phyloP scores from a whole-genome alignment of 64 coral and sea anemone genomes.

The Anthopleura sola region DNA sequence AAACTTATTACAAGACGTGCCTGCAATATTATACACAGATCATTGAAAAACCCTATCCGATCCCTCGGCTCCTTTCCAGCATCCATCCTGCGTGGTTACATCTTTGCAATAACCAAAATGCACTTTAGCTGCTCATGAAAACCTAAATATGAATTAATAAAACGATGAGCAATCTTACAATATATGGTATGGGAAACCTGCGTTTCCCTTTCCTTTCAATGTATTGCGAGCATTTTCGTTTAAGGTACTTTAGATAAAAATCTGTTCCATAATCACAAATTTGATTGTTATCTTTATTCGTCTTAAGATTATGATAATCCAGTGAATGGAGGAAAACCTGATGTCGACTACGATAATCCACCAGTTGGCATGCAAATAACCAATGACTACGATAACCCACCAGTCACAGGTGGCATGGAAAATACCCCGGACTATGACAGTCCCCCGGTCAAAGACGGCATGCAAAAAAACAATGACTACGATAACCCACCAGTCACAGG shows the following conservation, averaged over 20 bases:
- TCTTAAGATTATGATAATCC: no score
- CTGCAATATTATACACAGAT: neutral
- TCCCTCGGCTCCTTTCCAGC: no score
- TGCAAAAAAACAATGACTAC: neutral
- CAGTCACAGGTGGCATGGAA: neutral
- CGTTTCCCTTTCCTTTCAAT: no score
- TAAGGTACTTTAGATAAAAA: no score
- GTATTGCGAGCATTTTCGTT: no score
- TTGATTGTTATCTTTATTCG: neutral
- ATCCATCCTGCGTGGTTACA: no score
- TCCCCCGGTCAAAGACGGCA: neutral
- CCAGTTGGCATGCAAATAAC: neutral
- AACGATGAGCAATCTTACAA: no score
- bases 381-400: conserved; percentile 1
- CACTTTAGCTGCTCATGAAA: no score
- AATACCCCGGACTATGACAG: neutral
- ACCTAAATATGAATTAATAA: no score
- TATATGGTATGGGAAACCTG: no score
- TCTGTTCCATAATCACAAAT: no score
- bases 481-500: neutral
- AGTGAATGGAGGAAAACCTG: neutral
- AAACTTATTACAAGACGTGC: neutral
- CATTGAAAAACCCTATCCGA: neutral
- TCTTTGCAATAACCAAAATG: no score
- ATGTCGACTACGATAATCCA: neutral